A percentile compares a stretch with the other conserved stretches of the same genome.
These are phyloP conservation scores for Drosophila vallismaia DNA, from an alignment of 2,888 invertebrate genomes.

Conservation along the genomic window DNA sequence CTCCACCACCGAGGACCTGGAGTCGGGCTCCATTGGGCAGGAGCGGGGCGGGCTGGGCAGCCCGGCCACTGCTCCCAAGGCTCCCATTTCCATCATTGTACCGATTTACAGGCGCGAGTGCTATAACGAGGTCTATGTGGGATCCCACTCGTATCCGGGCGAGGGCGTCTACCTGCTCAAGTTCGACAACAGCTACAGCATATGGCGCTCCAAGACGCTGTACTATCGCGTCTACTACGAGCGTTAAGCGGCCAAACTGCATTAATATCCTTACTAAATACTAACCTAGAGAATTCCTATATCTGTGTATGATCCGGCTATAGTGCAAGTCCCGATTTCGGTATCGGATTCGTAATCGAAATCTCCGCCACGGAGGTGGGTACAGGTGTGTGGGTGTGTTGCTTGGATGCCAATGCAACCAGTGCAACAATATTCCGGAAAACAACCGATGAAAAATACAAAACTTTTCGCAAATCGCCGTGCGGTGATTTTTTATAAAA, in stretches of 20 bases:
- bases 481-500: constrained; percentile 45
- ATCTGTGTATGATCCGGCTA: constrained; percentile 13
- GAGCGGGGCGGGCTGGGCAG: constrained; percentile 69
- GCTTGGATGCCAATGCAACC: constrained; percentile 6
- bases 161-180: constrained; percentile 98
- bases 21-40: constrained; percentile 85
- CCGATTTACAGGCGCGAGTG: constrained; percentile 98
- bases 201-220: constrained; percentile 99
- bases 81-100: constrained; percentile 91
- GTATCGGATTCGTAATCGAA: constrained; percentile 1
- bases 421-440: not conserved
- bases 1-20: constrained; percentile 86
- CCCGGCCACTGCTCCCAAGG: constrained; percentile 60
- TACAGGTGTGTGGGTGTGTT: constrained; percentile 3
- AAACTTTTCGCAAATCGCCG: constrained; percentile 43
- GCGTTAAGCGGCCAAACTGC: constrained; percentile 84
- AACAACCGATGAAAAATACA: not conserved
- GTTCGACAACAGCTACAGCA: constrained; percentile 99
- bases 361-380: constrained; percentile 4
- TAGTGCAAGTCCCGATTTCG: constrained; percentile 11
- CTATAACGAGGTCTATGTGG: constrained; percentile 98
- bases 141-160: constrained; percentile 98
- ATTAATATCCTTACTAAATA: constrained; percentile 7
- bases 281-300: constrained; percentile 28
- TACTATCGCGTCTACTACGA: constrained; percentile 99